Conservation (phyloP, 2,797 vertebrate genomes). For the Epinephelus malabaricus region DNA sequence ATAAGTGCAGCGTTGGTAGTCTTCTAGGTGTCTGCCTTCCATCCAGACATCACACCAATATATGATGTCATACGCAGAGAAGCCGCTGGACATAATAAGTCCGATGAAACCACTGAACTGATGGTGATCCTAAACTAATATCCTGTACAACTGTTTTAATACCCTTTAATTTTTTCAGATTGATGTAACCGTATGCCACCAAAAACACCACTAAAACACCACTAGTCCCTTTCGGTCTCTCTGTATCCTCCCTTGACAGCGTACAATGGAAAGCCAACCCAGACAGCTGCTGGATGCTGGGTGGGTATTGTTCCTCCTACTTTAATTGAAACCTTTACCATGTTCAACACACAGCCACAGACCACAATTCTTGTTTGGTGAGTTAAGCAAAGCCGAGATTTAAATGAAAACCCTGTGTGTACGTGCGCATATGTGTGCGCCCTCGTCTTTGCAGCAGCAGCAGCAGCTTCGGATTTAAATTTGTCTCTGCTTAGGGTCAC, state of each 20-base stretch:
- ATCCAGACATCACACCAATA: too few species aligned
- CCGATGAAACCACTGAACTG: conserved; percentile 44
- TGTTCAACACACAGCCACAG: conserved; percentile 84
- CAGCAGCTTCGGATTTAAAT: conserved; percentile 75
- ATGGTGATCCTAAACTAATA: conserved; percentile 61
- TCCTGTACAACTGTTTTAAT: conserved; percentile 64
- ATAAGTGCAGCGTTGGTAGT: too few species aligned
- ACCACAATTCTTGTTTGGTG: conserved; percentile 85
- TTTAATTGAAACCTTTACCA: conserved; percentile 84
- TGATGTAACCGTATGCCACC: conserved; percentile 62
- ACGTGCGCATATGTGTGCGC: conserved; percentile 38
- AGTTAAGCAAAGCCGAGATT: conserved; percentile 83
- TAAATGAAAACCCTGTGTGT: conserved; percentile 84
- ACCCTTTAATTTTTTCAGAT: conserved; percentile 53
- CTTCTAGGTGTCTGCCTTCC: too few species aligned
- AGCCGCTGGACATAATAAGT: conserved; percentile 10
- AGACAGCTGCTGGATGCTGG: conserved; percentile 74
- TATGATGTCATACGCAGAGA: too few species aligned
- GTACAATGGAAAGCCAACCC: conserved; percentile 52
- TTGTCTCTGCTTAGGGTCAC: conserved; percentile 80
- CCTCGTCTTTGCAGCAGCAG: conserved; percentile 56
- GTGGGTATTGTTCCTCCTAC: conserved; percentile 76
- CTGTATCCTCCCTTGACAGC: conserved; percentile 42
- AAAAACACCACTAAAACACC: conserved; percentile 60
- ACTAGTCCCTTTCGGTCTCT: conserved; percentile 36